Evolutionary conservation across 2,113 vertebrate species (phyloP).

Genomic region (Equus quagga): DNA sequence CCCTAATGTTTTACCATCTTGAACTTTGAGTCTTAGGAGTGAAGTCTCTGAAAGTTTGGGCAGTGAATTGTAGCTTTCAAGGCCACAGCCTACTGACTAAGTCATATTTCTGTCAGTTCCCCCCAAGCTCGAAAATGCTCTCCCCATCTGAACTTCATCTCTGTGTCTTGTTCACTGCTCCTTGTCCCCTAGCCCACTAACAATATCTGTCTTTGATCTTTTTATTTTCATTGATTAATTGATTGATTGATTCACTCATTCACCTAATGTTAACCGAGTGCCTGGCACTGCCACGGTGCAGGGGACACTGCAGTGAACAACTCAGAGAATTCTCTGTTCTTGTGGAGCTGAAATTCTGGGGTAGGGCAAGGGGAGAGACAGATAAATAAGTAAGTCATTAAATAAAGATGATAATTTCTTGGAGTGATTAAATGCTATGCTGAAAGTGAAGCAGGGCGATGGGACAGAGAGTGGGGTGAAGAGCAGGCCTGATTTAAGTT

Average conservation of each 20-base stretch:
- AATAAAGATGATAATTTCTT: background rate
- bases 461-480: too few relatives aligned
- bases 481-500: background rate
- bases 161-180: background rate
- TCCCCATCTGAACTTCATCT: background rate
- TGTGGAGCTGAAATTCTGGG: background rate
- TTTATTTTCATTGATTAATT: background rate
- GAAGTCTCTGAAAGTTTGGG: background rate
- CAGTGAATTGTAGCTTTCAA: background rate
- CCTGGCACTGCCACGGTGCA: background rate
- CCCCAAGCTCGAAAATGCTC: background rate
- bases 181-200: fast-evolving
- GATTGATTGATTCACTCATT: background rate
- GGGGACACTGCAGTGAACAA: background rate
- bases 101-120: background rate
- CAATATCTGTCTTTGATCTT: background rate
- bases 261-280: background rate
- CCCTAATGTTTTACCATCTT: background rate
- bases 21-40: background rate
- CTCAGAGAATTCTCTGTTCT: background rate
- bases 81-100: fast-evolving
- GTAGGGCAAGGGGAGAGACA: background rate
- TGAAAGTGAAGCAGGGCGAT: background rate
- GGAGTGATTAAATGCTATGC: background rate
- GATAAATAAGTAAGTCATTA: background rate